Evolutionary conservation across 2,113 vertebrate species (phyloP), one percentile per base, ranked within the genome.

Genomic region (Puffinus mauretanicus): DNA sequence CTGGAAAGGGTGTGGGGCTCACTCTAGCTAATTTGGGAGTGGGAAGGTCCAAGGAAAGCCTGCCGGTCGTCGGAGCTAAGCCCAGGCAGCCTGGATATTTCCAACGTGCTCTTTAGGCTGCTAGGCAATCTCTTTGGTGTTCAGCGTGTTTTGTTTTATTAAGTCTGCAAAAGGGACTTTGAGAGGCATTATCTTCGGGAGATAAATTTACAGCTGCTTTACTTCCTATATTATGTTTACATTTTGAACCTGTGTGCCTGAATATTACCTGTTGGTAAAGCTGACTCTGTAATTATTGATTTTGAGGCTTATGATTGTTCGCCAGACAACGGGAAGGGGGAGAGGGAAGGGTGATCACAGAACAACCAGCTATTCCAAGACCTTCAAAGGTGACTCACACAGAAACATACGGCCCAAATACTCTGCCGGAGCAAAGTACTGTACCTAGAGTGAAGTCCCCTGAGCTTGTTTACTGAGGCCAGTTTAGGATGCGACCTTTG

Each of bases 281-380:
- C 67, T 75, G 36, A 46, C 51, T 85, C 89, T 94, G 87, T 95
- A 93, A 96, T 93, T 93, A 93, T 96, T 95, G 95, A 89, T 94
- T 95, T 46, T 93, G 82, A 88, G 67, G 89, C 85, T 97, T 96
- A 92, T 27, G 71, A 75, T 78, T 78, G 12, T 30, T 94, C 26
- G 0, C 13, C 40, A 81, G 92, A 52, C 51, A 67, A 90, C 71
- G 22, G 47, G 58, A 82, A 80, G 70, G 22, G 49, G 11, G 61
- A 93, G 82, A 83, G 21, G 10, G 36, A 93, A 88, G 46, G 54
- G 9, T 67, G 79, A 46, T 75, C 72, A 57, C 52, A 24, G 29
- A 66, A 30, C 57, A 80, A 29, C 16, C 42, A 80, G 27, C 49
- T 73, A 20, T 82, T 88, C 46, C 67, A 64, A 71, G 55, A 83